Evolutionary conservation across 2,113 vertebrate genomes (phyloP), one percentile per base, ranked within the genome.

Genomic region (Crotophaga sulcirostris): DNA sequence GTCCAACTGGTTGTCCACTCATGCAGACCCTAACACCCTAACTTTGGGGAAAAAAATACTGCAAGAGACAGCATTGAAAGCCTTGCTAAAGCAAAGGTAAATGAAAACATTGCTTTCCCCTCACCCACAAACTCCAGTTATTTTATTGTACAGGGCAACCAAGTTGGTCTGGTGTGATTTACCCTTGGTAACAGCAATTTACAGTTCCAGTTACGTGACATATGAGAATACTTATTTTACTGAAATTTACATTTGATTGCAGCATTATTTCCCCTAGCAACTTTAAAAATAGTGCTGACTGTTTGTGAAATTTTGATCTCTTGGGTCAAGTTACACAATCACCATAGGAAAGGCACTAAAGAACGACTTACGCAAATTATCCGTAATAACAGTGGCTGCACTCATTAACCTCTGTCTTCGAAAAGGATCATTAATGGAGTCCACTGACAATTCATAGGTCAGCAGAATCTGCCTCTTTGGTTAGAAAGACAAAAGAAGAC

Each of bases 391-490:
- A 67, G 87, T 96, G 58, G 96, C 94, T 76, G 97, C 97, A 56
- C 93, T 97, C 90, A 96, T 96, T 81, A 97, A 92, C 73, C 96
- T 97, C 73, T 97, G 95, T 44, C 95, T 96, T 64, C 92, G 85
- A 59, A 84, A 78, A 28, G 94, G 95, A 67, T 97, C 94, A 3
- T 33, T 64, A 73, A 93, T 82, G 3, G 85, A 47, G 2, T 97
- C 93, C 84, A 93, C 12, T 38, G 96, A 95, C 52, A 97, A 77
- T 24, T 96, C 94, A 82, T 96, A 97, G 38, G 96, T 94, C 56
- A 97, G 83, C 59, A 97, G 60, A 42, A 97, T 16, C 59, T 97
- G 92, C 23, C 87, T 96, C 97, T 97, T 77, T 28, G 59, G 66
- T 77, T 25, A 44, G 38, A 68, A 87, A 74, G 56, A 69, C 16